Base-by-base conservation (phyloP, 2,797 vertebrate genomes). In the Gymnopithys bicolor region DNA sequence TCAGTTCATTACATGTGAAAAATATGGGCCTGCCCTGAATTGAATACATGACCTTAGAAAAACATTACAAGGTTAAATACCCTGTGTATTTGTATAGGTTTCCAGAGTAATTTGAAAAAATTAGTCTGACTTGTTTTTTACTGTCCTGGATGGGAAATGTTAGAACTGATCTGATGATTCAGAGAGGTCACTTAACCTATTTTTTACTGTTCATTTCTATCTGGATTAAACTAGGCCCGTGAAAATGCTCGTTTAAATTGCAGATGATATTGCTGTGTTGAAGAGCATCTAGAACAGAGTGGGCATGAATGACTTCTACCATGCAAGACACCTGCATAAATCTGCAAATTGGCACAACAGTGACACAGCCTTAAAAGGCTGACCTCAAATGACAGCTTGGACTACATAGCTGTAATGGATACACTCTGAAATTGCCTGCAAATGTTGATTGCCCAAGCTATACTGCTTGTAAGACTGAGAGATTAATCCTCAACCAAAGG, bases 91-190 rank as follows among this genome's bases (percentile, higher is more conserved):
- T 37, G 1, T 53, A 64, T 16, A 69, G 4, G 12, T 81, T 77
- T 78, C 4, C 18, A 78, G 7, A 56, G 32, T 68, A 81, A 60
- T 60, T 49, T 60, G 19, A 10, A 68, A 84, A 94, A 81, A 71
- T 23, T 70, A 51, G 3, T 30, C 28, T 46, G 13, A 43, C 0
- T 0, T 39, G 21, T 1, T 30, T 89, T 94, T 80, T 73, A 8
- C 55, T 86, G 11, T 2, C 18, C 30, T 60, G 30, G 17, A 19
- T 56, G 9, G n/a, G 27, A 87, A 75, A 68, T 27, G 9, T 76
- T 87, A 75, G 37, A 48, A 28, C 11, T 30, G 17, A 64, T 22
- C 7, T 74, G 14, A 22, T 28, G 14, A 71, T 46, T 5, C 21
- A 73, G 35, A n/a, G 39, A 66, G 19, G 3, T 49, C 17, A 12